Conservation (phyloP, 92 coral and sea anemone genomes). For the Phenganax subtilis region DNA sequence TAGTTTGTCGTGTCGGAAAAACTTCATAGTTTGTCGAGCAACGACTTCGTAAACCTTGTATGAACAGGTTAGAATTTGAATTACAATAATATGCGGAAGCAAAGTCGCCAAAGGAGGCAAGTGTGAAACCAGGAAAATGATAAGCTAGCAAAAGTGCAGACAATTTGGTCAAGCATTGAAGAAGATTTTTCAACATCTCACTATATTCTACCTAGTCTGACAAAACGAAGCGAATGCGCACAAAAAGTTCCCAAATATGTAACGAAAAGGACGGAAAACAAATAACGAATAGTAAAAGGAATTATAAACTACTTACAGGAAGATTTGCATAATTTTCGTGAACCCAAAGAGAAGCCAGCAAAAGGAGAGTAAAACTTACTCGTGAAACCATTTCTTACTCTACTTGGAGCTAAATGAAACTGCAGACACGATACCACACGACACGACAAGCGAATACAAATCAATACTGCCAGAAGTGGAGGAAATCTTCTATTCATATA, state of each 20-base stretch:
- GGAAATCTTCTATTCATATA: conserved; percentile 11
- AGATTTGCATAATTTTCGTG: conserved; percentile 3
- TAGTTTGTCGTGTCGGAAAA: neutral
- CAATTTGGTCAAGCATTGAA: no score
- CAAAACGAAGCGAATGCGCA: neutral
- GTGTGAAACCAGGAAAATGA: no score
- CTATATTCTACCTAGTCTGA: no score
- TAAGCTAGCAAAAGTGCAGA: no score
- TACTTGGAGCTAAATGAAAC: neutral
- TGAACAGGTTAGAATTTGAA: no score
- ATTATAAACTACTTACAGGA: neutral
- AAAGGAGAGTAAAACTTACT: neutral
- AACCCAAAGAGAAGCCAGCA: neutral
- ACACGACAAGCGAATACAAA: neutral
- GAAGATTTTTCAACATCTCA: no score
- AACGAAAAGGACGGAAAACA: neutral
- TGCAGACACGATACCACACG: no score
- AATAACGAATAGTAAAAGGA: neutral
- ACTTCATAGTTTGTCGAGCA: neutral
- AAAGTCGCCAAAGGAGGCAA: no score
- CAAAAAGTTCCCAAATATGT: neutral
- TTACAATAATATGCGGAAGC: no score
- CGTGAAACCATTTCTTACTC: neutral
- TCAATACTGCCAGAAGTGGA: neutral
- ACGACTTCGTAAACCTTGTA: no score